phyloP scores from a whole-genome alignment of 1,140 invertebrate genomes.

The Brachionus calyciflorus region DNA sequence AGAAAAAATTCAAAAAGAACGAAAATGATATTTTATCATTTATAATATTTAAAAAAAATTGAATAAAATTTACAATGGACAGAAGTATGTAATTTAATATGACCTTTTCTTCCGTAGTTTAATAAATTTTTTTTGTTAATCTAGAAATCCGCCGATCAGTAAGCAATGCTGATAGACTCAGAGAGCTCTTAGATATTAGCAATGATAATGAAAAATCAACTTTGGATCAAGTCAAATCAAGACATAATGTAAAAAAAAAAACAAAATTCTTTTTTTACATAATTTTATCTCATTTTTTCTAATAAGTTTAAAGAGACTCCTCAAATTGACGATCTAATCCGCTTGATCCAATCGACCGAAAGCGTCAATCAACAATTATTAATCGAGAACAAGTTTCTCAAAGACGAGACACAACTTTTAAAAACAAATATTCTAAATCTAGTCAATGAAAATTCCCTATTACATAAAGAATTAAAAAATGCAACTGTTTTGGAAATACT shows the following conservation, averaged over 20 bases:
- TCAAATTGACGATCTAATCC: slow-evolving; percentile 21
- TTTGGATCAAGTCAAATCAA: background rate
- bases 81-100: too few species aligned
- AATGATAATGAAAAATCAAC: slow-evolving; percentile 20
- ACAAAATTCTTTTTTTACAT: background rate
- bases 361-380: slow-evolving; percentile 29
- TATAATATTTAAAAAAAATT: too few species aligned
- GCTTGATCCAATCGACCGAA: slow-evolving; percentile 28
- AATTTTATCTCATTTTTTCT: background rate
- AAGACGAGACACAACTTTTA: background rate
- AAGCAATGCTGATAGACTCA: slow-evolving; percentile 1
- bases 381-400: slow-evolving; percentile 27
- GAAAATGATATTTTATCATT: too few species aligned
- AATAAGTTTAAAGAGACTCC: slow-evolving; percentile 30
- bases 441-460: background rate
- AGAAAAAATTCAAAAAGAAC: too few species aligned
- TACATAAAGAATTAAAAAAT: slow-evolving; percentile 38
- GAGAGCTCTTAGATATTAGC: slow-evolving; percentile 1
- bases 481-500: slow-evolving; percentile 38
- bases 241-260: background rate
- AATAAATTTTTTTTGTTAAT: background rate
- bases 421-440: background rate
- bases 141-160: background rate
- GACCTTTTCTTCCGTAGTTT: too few species aligned
- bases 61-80: too few species aligned